These are phyloP conservation scores for Cephus runcator DNA, from an alignment of 2,888 invertebrate species.

Conservation along the genomic window DNA sequence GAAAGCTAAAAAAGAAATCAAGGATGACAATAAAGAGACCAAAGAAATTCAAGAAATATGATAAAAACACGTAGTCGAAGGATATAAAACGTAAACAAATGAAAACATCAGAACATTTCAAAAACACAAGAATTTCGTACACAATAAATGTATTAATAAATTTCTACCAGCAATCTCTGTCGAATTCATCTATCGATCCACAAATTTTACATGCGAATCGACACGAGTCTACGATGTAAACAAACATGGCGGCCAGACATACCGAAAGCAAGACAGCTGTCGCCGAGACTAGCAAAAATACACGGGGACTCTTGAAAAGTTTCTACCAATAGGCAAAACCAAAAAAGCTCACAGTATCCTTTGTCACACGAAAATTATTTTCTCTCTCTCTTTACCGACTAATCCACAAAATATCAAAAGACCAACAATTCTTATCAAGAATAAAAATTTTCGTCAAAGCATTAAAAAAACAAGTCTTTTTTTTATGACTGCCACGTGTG, in stretches of 20 bases:
- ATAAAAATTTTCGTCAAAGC: not conserved
- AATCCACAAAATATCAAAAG: not conserved
- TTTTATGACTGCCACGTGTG: not conserved
- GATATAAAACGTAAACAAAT: not conserved
- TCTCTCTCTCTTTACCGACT: no score
- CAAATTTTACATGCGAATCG: conserved; percentile 19
- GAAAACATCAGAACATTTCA: not conserved
- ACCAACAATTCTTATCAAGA: not conserved
- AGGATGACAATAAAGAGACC: not conserved
- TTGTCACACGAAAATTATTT: not conserved
- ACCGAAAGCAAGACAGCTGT: not conserved
- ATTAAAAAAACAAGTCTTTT: not conserved
- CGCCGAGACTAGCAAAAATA: not conserved
- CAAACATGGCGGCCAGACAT: conserved; percentile 23
- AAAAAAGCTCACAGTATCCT: not conserved
- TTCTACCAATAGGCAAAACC: not conserved
- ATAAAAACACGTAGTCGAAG: not conserved
- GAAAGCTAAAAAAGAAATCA: not conserved
- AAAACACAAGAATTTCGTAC: not conserved
- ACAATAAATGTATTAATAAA: not conserved
- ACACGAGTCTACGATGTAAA: conserved; percentile 28
- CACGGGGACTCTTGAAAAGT: not conserved
- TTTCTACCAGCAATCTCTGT: not conserved
- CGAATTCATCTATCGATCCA: conserved; percentile 19
- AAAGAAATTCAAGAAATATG: not conserved